These are phyloP conservation scores for Mycogona germanica DNA, from an alignment of 2,888 invertebrate species.

Conservation along the genomic window DNA sequence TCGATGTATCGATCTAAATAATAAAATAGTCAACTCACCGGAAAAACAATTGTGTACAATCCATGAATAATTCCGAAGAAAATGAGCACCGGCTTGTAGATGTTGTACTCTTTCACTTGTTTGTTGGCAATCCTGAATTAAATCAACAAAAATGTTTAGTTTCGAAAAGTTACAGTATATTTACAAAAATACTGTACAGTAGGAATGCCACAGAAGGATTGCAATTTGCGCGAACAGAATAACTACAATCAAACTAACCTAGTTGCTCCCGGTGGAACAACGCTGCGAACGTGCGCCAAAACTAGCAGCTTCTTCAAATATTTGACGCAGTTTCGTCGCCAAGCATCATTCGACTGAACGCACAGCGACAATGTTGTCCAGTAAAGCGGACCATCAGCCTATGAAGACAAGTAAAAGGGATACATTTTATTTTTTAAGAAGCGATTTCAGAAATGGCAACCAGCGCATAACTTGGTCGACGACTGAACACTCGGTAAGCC, in stretches of 20 bases:
- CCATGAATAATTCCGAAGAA: conserved; percentile 75
- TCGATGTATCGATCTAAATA: neutral
- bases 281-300: conserved; percentile 59
- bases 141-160: neutral
- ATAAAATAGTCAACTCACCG: conserved; percentile 42
- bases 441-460: no score
- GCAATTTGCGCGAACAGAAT: no score
- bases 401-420: neutral
- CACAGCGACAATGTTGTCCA: conserved; percentile 68
- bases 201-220: no score
- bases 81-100: conserved; percentile 74
- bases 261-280: conserved; percentile 45
- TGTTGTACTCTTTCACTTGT: conserved; percentile 46
- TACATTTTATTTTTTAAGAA: no score
- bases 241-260: neutral
- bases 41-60: conserved; percentile 73
- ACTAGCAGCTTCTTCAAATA: conserved; percentile 65
- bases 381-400: conserved; percentile 82
- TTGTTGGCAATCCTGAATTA: conserved; percentile 29
- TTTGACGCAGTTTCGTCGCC: conserved; percentile 55
- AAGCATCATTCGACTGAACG: conserved; percentile 60
- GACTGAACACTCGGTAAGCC: no score
- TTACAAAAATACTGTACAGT: no score
- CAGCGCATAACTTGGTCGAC: no score
- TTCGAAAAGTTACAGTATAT: no score